Percentiles rank a stretch among this genome's conserved stretches.
Evolutionary conservation across 2,888 invertebrate species (phyloP).

Genomic region (Stenchaetothrips biformis): DNA sequence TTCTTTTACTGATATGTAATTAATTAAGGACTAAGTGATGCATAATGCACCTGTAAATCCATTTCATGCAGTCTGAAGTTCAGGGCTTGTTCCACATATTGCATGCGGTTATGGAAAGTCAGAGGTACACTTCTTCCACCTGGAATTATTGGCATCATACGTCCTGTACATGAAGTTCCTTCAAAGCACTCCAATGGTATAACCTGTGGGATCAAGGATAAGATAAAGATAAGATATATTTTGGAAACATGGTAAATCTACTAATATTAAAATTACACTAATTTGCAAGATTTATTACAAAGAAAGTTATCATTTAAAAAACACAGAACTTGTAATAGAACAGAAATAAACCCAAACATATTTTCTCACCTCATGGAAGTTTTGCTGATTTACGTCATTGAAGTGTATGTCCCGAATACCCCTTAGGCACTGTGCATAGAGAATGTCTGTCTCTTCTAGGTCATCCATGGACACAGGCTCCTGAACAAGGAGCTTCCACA

Average conservation of each 20-base stretch:
- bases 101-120: constrained; percentile 55
- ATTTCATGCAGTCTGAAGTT: constrained; percentile 58
- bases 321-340: background rate
- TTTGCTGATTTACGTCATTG: constrained; percentile 55
- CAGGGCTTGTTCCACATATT: constrained; percentile 57
- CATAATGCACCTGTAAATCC: constrained; percentile 52
- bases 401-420: constrained; percentile 57
- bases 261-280: background rate
- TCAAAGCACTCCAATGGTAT: constrained; percentile 60
- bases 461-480: constrained; percentile 57
- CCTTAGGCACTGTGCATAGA: constrained; percentile 55
- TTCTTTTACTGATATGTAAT: background rate
- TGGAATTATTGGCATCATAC: constrained; percentile 56
- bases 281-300: background rate
- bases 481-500: constrained; percentile 59
- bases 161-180: constrained; percentile 57
- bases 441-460: constrained; percentile 56
- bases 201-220: constrained; percentile 40
- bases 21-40: background rate
- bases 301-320: background rate
- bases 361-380: constrained; percentile 52
- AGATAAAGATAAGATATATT: background rate
- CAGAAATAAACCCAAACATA: background rate
- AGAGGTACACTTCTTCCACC: constrained; percentile 57
- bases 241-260: constrained; percentile 17